A percentile compares a stretch with the other conserved stretches of the same genome.
These are phyloP conservation scores for Apostichopus californicus DNA, from an alignment of 35 echinoderm and acorn worm species.

Conservation along the genomic window DNA sequence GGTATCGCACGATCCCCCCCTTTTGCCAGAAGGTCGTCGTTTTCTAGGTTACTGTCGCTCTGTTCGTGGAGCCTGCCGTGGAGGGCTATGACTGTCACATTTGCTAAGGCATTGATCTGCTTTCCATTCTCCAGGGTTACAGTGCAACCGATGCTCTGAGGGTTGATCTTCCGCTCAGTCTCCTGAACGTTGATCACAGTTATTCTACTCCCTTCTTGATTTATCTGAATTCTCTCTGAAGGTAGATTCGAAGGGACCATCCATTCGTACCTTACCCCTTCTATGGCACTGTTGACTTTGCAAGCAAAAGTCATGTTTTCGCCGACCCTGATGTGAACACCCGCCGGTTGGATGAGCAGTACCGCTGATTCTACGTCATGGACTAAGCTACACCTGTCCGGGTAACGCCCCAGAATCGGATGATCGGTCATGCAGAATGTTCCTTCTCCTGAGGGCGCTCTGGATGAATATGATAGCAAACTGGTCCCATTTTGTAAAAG, in stretches of 20 bases:
- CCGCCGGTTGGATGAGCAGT: constrained; percentile 18
- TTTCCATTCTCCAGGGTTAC: constrained; percentile 29
- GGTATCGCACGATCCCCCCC: no score
- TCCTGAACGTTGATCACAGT: constrained; percentile 11
- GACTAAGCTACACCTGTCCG: background rate
- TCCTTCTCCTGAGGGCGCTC: background rate
- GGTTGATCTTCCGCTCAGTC: background rate
- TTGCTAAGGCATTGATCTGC: background rate
- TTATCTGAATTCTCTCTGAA: constrained; percentile 15
- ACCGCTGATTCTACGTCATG: background rate
- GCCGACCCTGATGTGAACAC: constrained; percentile 10
- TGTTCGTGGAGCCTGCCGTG: background rate
- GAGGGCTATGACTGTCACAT: constrained; percentile 14
- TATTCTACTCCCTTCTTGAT: background rate
- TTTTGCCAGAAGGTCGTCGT: background rate
- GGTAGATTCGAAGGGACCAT: background rate
- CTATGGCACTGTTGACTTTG: constrained; percentile 4
- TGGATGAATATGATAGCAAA: constrained; percentile 19
- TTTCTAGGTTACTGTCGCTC: background rate
- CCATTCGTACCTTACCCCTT: constrained; percentile 19
- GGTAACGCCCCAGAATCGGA: background rate
- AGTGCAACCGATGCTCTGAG: background rate
- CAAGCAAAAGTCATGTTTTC: constrained; percentile 48
- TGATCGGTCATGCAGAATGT: constrained; percentile 43
- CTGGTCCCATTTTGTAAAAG: constrained; percentile 40